Evolutionary conservation across 2,113 vertebrate species (phyloP), one percentile per base, ranked within the genome.

Genomic region (Prunella fulvescens): DNA sequence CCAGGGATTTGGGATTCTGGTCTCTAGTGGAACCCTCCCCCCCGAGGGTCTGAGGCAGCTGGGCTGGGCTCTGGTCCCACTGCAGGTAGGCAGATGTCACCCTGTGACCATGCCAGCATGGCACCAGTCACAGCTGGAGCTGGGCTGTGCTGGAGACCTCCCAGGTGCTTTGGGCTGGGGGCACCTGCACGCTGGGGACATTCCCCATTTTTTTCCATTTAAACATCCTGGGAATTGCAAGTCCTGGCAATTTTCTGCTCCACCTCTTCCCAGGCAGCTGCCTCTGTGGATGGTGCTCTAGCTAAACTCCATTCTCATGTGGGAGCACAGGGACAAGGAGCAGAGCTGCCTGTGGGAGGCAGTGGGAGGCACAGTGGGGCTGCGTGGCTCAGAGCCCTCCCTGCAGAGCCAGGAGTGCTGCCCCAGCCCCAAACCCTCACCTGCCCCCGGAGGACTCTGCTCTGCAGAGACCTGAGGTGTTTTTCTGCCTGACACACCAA

Each of bases 1-100:
- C 13, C 37, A 5, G 12, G 5, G 7, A 51, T 51, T 2, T 3
- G 12, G 33, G 10, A 26, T 80, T 71, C 12, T 33, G 71, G 31
- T 33, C 31, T 33, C 31, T 22, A 33, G 8, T 33, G 54, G 54
- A 20, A 9, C 37, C 37, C 37, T 37, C n/a, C 33, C 19, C 19
- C 48, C 17, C 0, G 5, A 19, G 62, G 61, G 1, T n/a, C 20
- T 3, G 5, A 3, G 1, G 19, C 1, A 3, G 57, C 50, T 0
- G 0, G 28, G 67, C 54, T 0, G 6, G 44, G 26, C 44, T 58
- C 45, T 2, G 23, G 3, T 69, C 28, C 42, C 0, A 1, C 65
- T 33, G 47, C n/a, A 5, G 3, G 9, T 1, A 0, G 18, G 0
- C 3, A 51, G 29, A 6, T 51, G 33, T 62, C 19, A 4, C 24